These are phyloP conservation scores for Nineta flava DNA, from an alignment of 2,888 invertebrate species.

Conservation along the genomic window DNA sequence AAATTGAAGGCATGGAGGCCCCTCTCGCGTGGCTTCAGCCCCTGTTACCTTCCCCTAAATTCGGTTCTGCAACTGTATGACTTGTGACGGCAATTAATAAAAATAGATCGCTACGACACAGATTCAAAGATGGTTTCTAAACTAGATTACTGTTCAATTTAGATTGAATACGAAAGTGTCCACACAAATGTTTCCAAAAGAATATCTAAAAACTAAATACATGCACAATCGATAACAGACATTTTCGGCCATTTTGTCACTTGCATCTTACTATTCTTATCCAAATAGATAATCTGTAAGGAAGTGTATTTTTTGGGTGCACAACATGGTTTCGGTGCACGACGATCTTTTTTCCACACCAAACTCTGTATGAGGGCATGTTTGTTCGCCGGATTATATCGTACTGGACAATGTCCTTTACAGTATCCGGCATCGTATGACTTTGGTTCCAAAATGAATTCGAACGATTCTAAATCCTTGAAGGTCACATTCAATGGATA, in stretches of 20 bases:
- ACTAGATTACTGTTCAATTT: too few species aligned
- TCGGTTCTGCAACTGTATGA: too few species aligned
- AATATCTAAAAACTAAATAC: constrained; percentile 35
- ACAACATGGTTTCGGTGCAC: constrained; percentile 44
- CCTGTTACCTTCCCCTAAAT: too few species aligned
- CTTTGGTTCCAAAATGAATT: constrained; percentile 51
- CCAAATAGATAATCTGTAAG: constrained; percentile 46
- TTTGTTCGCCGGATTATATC: constrained; percentile 51
- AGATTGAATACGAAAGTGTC: too few species aligned
- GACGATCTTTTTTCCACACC: constrained; percentile 42
- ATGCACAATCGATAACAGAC: constrained; percentile 54
- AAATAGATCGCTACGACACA: too few species aligned
- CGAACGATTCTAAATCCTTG: constrained; percentile 37
- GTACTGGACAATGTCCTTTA: constrained; percentile 48
- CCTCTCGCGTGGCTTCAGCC: too few species aligned
- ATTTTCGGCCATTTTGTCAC: constrained; percentile 55
- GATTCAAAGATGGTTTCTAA: too few species aligned
- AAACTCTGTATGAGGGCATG: constrained; percentile 54
- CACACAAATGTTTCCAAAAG: not conserved
- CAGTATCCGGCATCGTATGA: constrained; percentile 55
- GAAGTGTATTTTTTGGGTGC: constrained; percentile 48
- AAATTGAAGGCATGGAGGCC: too few species aligned
- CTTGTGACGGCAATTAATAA: too few species aligned
- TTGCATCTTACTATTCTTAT: constrained; percentile 43
- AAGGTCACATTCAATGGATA: constrained; percentile 49